Evolutionary conservation across 2,113 vertebrate species (phyloP).

Genomic region (Sylvia atricapilla): DNA sequence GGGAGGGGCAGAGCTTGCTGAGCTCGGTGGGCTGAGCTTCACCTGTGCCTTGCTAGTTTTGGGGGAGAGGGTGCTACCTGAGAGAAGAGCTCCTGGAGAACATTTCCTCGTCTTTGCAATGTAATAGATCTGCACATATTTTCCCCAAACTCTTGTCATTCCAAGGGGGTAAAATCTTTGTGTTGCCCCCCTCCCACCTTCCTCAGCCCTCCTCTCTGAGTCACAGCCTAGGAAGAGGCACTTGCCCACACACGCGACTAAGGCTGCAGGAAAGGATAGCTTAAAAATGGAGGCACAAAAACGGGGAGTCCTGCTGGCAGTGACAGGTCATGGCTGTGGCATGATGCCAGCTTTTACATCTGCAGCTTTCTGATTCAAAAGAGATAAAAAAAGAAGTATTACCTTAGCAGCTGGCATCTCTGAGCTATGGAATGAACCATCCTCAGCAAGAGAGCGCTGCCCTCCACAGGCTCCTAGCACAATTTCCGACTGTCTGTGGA

Average conservation of each 20-base stretch:
- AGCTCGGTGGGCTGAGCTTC: not conserved
- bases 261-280: not conserved
- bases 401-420: slow-evolving; percentile 43
- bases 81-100: not conserved
- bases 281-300: not conserved
- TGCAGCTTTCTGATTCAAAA: slow-evolving; percentile 9
- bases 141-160: not conserved
- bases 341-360: not conserved
- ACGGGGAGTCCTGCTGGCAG: not conserved
- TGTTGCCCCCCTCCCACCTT: not conserved
- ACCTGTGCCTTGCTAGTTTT: not conserved
- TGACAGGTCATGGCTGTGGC: not conserved
- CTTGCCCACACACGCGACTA: rapidly evolving
- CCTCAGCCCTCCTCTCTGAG: not conserved
- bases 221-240: not conserved
- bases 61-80: not conserved
- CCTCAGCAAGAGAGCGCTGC: slow-evolving; percentile 13
- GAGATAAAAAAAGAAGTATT: not conserved
- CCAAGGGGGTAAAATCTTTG: not conserved
- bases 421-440: not conserved
- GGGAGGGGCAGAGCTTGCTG: not conserved
- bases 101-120: not conserved
- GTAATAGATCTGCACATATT: not conserved
- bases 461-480: not conserved
- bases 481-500: not conserved